Base-by-base conservation (phyloP, 2,113 vertebrate species). In the Mystacornis crossleyi region DNA sequence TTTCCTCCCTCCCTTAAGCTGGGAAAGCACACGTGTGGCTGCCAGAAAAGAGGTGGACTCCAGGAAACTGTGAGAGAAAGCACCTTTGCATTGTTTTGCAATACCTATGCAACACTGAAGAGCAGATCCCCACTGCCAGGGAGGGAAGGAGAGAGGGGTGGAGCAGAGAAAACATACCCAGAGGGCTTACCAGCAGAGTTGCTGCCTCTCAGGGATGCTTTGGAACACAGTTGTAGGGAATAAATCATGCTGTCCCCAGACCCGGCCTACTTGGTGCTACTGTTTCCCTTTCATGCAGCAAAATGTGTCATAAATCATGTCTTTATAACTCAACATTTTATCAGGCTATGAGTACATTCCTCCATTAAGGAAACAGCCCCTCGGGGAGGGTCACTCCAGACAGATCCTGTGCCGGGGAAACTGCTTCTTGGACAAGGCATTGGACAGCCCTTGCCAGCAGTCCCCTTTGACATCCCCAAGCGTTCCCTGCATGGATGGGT, bases 231-330 rank as follows among this genome's bases (percentile, higher is more conserved):
- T 0, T 0, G 4, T 40, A 50, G 20, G 40, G 48, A 82, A 72
- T 51, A 85, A 75, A 85, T 64, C 29, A 16, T 24, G 10, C 13
- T 81, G 54, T 54, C 47, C 47, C 60, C 31, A 58, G 19, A 34
- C 20, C n/a, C 3, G 0, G 1, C 36, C 54, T 73, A 42, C 25
- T 73, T 2, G 0, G 4, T 70, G 81, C 69, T 65, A 70, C 77
- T 1, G 15, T 54, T 96, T 70, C 81, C 24, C 40, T 70, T 50
- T 60, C 34, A 18, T n/a, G 29, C 53, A 81, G 79, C 5, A 58
- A 58, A 12, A 28, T 6, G 18, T 19, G 31, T 11, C 77, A 89
- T 53, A 91, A 53, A 87, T 91, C 54, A 54, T 3, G 28, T 53
- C 50, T 70, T 69, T 84, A 23, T 29, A 87, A 58, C 33, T 54